Percentiles rank a stretch among this genome's conserved stretches.
Evolutionary conservation across 2,113 vertebrate genomes (phyloP).

Genomic region (Cairina moschata): DNA sequence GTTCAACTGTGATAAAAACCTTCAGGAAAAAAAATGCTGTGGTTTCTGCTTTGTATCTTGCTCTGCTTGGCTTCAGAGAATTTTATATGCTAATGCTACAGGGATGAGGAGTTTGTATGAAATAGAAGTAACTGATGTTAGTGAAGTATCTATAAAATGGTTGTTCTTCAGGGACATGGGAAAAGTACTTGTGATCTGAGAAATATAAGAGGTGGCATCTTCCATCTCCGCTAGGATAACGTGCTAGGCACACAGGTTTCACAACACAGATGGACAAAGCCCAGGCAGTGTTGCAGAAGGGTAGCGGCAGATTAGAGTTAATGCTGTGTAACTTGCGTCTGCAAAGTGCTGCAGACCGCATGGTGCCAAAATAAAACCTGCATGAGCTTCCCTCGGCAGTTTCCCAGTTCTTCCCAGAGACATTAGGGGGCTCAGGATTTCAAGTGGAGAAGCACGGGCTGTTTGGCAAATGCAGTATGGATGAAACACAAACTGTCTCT

Average conservation of each 20-base stretch:
- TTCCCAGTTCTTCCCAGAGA: background rate
- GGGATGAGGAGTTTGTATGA: background rate
- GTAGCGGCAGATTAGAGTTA: background rate
- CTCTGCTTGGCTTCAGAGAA: background rate
- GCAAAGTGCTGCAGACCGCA: background rate
- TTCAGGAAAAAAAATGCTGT: background rate
- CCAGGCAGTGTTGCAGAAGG: background rate
- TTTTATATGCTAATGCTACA: background rate
- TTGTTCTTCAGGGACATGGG: background rate
- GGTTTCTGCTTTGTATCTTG: background rate
- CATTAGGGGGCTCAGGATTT: background rate
- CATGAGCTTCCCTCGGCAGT: background rate
- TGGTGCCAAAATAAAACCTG: slow-evolving; percentile 44
- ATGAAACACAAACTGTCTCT: background rate
- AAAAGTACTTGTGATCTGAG: background rate
- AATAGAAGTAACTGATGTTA: background rate
- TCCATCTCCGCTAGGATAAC: fast-evolving
- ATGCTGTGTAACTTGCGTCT: background rate
- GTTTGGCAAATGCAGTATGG: background rate
- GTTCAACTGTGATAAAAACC: background rate
- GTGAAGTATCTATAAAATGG: background rate
- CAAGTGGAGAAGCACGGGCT: slow-evolving; percentile 44
- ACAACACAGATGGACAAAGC: slow-evolving; percentile 34
- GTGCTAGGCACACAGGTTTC: background rate
- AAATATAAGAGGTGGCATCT: background rate